phyloP scores from a whole-genome alignment of 2,797 vertebrate species.

The Alectoris magna region DNA sequence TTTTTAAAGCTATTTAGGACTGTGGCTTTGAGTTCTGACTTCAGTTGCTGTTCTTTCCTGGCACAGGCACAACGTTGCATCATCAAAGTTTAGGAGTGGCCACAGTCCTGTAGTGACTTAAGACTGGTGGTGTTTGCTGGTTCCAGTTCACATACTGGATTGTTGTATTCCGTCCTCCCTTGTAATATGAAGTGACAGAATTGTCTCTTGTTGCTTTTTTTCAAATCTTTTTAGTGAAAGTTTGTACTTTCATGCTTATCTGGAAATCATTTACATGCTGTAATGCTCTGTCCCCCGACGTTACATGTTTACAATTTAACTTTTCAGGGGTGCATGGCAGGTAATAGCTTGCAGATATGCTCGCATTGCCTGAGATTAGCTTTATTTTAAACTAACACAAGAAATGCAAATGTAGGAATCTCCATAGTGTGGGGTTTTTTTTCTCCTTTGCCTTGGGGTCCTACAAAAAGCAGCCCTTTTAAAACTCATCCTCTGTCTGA shows the following conservation, averaged over 20 bases:
- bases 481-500: background rate
- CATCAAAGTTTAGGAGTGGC: background rate
- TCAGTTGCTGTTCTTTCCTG: background rate
- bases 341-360: fast-evolving
- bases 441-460: background rate
- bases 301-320: background rate
- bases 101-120: background rate
- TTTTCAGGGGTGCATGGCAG: fast-evolving
- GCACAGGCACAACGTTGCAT: background rate
- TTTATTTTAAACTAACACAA: background rate
- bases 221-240: background rate
- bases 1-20: background rate
- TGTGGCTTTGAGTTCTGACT: background rate
- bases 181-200: fast-evolving
- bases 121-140: background rate
- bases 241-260: background rate
- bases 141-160: background rate
- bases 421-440: background rate
- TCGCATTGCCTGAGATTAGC: background rate
- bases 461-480: background rate
- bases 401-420: background rate
- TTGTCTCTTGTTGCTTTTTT: background rate
- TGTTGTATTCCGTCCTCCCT: background rate
- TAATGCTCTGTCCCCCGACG: background rate
- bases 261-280: background rate